Percentiles rank a stretch among this genome's conserved stretches.
Evolutionary conservation across 2,113 vertebrate genomes (phyloP).

Genomic region (Rousettus leschenaultii): DNA sequence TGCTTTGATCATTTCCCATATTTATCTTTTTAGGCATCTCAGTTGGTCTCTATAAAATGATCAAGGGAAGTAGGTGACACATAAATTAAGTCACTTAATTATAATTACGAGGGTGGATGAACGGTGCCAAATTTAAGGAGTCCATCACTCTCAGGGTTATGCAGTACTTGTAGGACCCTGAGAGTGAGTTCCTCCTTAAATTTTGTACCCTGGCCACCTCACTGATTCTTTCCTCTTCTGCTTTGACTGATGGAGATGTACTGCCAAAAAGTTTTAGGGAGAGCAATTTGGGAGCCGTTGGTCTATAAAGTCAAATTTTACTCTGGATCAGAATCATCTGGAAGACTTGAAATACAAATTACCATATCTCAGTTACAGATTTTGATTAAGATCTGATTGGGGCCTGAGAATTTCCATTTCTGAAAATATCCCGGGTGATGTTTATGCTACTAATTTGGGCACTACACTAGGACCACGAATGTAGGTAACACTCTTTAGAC

Average conservation of each 20-base stretch:
- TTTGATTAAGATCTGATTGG: neutral
- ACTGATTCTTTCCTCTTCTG: neutral
- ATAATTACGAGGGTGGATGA: neutral
- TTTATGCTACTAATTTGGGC: neutral
- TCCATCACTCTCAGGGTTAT: neutral
- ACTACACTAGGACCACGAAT: neutral
- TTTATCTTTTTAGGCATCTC: neutral
- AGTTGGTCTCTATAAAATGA: neutral
- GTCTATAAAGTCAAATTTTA: neutral
- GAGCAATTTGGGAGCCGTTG: neutral
- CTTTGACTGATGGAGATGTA: neutral
- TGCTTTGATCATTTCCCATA: neutral
- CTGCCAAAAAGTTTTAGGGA: neutral
- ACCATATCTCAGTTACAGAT: neutral
- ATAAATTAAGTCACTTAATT: neutral
- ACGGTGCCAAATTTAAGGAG: neutral
- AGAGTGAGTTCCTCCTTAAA: neutral
- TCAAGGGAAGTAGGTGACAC: neutral
- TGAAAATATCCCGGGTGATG: neutral
- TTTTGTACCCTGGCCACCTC: neutral
- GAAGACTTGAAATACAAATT: neutral
- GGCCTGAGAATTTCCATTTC: neutral
- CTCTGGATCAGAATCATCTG: neutral
- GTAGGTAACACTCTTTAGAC: neutral
- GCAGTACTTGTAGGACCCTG: neutral